These are phyloP conservation scores for Gerris buenoi DNA, from an alignment of 1,140 invertebrate species.

Conservation along the genomic window DNA sequence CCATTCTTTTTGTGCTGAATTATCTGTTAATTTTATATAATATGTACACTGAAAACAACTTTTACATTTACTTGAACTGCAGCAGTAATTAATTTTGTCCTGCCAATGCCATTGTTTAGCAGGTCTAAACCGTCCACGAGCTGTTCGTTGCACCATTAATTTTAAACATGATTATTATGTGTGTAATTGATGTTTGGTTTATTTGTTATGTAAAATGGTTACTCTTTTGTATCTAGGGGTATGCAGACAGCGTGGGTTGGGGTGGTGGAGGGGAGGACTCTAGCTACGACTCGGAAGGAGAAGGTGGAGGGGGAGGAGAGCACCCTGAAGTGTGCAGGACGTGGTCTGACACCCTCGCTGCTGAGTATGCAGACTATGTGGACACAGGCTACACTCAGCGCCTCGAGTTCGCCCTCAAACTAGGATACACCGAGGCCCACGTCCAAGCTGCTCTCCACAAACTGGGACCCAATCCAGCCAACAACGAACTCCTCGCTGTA, in stretches of 20 bases:
- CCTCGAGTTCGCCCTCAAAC: slow-evolving; percentile 69
- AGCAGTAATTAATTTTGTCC: too few species aligned
- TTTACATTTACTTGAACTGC: too few species aligned
- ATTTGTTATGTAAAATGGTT: slow-evolving; percentile 2
- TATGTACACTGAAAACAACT: too few species aligned
- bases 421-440: slow-evolving; percentile 77
- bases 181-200: too few species aligned
- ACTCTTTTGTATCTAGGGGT: slow-evolving; percentile 38
- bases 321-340: slow-evolving; percentile 66
- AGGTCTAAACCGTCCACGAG: too few species aligned
- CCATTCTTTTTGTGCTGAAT: too few species aligned
- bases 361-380: slow-evolving; percentile 66
- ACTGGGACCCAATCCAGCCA: slow-evolving; percentile 61
- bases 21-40: too few species aligned
- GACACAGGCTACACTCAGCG: slow-evolving; percentile 34
- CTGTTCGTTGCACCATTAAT: too few species aligned
- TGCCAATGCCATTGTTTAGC: too few species aligned
- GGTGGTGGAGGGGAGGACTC: slow-evolving; percentile 51
- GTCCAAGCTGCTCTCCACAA: slow-evolving; percentile 70
- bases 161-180: neutral
- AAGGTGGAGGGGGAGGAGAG: slow-evolving; percentile 32
- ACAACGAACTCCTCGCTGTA: slow-evolving; percentile 72
- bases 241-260: slow-evolving; percentile 38
- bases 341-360: slow-evolving; percentile 62
- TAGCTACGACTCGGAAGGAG: slow-evolving; percentile 74